phyloP scores from a whole-genome alignment of 2,113 vertebrate species.

The Hyaena hyaena region DNA sequence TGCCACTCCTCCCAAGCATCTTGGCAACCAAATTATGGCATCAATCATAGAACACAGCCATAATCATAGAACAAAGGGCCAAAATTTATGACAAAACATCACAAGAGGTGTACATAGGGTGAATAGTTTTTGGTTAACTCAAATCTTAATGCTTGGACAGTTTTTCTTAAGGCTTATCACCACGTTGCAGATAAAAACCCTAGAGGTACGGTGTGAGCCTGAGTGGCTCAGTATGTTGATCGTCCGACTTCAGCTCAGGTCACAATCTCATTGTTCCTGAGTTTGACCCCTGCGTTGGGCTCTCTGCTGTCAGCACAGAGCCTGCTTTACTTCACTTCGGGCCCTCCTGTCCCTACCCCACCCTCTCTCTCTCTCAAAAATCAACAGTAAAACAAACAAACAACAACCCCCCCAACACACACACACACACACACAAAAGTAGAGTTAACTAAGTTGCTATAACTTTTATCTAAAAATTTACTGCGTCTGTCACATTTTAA shows the following conservation, averaged over 20 bases:
- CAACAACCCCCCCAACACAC: no score
- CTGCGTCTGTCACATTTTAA: background rate
- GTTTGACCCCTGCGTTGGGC: no score
- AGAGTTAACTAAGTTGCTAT: background rate
- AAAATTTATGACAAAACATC: background rate
- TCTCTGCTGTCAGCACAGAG: no score
- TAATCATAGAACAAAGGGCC: background rate
- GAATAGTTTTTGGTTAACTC: background rate
- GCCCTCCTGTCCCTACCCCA: no score
- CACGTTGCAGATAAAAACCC: background rate
- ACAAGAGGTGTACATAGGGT: background rate
- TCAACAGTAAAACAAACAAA: no score
- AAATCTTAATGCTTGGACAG: conserved; percentile 3
- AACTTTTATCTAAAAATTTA: conserved; percentile 48
- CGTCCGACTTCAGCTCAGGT: no score
- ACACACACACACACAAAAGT: no score
- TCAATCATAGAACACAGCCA: background rate
- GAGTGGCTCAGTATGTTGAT: no score
- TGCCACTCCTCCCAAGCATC: background rate
- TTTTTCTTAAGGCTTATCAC: background rate
- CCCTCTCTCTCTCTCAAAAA: no score
- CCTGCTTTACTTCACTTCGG: no score
- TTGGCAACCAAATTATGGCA: background rate
- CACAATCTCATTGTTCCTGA: no score
- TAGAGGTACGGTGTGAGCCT: background rate